A percentile compares a stretch with the other conserved stretches of the same genome.
Evolutionary conservation across 2,888 invertebrate genomes (phyloP).

Genomic region (Dolomedes plantarius): DNA sequence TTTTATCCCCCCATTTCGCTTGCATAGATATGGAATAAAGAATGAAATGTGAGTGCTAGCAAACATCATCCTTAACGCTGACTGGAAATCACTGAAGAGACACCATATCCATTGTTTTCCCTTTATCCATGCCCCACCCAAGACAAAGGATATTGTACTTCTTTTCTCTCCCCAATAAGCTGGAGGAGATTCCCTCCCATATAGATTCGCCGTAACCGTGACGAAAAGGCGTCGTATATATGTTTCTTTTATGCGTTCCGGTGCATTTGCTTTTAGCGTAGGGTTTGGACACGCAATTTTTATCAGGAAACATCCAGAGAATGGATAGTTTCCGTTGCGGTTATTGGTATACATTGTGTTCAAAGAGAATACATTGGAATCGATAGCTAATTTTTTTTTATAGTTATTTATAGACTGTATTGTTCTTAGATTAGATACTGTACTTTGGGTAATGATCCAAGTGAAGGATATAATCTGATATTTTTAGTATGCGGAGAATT

Average conservation of each 20-base stretch:
- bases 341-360: too few species aligned
- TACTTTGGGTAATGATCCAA: too few species aligned
- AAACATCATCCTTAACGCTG: neutral
- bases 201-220: neutral
- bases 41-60: neutral
- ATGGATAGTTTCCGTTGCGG: too few species aligned
- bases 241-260: neutral
- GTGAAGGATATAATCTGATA: too few species aligned
- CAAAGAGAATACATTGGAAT: too few species aligned
- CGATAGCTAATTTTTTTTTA: too few species aligned
- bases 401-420: too few species aligned
- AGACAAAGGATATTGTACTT: neutral
- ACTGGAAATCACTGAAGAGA: neutral
- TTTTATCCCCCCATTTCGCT: neutral
- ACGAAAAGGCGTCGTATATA: neutral
- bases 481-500: too few species aligned
- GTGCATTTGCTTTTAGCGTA: neutral
- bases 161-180: neutral
- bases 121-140: neutral
- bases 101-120: neutral
- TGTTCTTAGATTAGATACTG: too few species aligned
- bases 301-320: neutral
- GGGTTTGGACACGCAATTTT: neutral
- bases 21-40: neutral
- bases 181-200: neutral